Evolutionary conservation across 2,888 invertebrate genomes (phyloP).

Genomic region (Agrypnus murinus): DNA sequence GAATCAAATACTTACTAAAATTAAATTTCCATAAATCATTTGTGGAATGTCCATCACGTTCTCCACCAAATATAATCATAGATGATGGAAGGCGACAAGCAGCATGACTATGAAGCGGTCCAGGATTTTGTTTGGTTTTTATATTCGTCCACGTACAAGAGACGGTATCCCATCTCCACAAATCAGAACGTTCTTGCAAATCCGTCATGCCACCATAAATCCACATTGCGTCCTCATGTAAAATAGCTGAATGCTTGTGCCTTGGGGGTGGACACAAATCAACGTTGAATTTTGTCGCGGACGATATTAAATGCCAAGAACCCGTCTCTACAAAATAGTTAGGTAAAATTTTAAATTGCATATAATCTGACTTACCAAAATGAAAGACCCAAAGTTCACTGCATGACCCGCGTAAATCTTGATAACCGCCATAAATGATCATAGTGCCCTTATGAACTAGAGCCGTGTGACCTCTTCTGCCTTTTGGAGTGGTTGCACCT

Average conservation of each 20-base stretch:
- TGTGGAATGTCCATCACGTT: slow-evolving; percentile 80
- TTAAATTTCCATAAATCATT: slow-evolving; percentile 90
- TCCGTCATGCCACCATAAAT: slow-evolving; percentile 93
- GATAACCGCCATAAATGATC: slow-evolving; percentile 91
- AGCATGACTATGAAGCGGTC: slow-evolving; percentile 84
- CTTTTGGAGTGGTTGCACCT: slow-evolving; percentile 78
- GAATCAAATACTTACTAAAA: slow-evolving; percentile 76
- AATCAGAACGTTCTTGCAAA: slow-evolving; percentile 83
- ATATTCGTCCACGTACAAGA: slow-evolving; percentile 78
- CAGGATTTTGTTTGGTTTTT: slow-evolving; percentile 79
- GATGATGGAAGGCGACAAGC: slow-evolving; percentile 85
- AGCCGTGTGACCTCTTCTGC: slow-evolving; percentile 88
- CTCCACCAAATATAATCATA: slow-evolving; percentile 88
- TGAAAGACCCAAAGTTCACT: slow-evolving; percentile 92
- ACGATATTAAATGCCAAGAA: slow-evolving; percentile 81
- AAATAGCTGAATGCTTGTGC: slow-evolving; percentile 89
- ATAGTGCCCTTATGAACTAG: slow-evolving; percentile 85
- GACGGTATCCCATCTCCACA: slow-evolving; percentile 87
- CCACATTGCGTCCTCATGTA: slow-evolving; percentile 87
- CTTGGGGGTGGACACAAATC: slow-evolving; percentile 79
- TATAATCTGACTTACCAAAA: slow-evolving; percentile 77
- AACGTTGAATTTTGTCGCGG: slow-evolving; percentile 66
- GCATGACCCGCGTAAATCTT: slow-evolving; percentile 88
- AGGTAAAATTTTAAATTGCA: too few relatives aligned
- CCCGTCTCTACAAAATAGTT: slow-evolving; percentile 84